Evolutionary conservation across 1,140 invertebrate genomes (phyloP), one percentile per base, ranked within the genome.

Genomic region (Tetragnatha versicolor): DNA sequence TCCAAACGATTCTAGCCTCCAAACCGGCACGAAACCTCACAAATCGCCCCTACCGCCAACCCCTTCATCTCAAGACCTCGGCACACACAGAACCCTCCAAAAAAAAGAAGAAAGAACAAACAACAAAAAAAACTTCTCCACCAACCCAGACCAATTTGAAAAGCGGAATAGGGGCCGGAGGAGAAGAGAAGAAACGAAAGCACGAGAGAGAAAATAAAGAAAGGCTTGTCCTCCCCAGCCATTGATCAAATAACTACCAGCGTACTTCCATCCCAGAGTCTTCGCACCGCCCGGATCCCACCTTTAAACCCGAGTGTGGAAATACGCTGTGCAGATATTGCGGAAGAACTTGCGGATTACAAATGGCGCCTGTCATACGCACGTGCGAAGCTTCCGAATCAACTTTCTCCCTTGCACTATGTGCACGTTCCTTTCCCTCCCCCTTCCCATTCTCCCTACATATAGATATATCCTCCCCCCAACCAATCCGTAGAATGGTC

Each of bases 351-450:
- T 45, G 27, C 12, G 58, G 72, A 61, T 75, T 75, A 75, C 72
- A 75, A 75, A 75, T 75, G 60, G 72, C 42, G 72, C 39, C 58
- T 75, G 72, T 75, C 73, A 77, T 51, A 45, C 49, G 61, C 73
- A 77, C 73, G 73, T 77, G 73, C 39, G 45, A 14, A 12, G 73
- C 60, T 77, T 77, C 73, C 60, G 73, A 77, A 77, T 77, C 60
- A 77, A 77, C 73, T 77, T 61, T 77, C 55, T 73, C 31, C 27
- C 66, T 53, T 47, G 31, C 45, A n/a, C 47, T 73, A 14, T 35
- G 45, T 69, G 68, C 58, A 31, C 63, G 31, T 37, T 17, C 29
- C 25, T 58, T 31, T n/a, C n/a, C n/a, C n/a, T n/a, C n/a, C n/a
- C n/a, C 25, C 25, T 29, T 66, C 20, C 39, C 2, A 33, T 17